Evolutionary conservation across 2,113 vertebrate genomes (phyloP).

Genomic region (Solea solea): DNA sequence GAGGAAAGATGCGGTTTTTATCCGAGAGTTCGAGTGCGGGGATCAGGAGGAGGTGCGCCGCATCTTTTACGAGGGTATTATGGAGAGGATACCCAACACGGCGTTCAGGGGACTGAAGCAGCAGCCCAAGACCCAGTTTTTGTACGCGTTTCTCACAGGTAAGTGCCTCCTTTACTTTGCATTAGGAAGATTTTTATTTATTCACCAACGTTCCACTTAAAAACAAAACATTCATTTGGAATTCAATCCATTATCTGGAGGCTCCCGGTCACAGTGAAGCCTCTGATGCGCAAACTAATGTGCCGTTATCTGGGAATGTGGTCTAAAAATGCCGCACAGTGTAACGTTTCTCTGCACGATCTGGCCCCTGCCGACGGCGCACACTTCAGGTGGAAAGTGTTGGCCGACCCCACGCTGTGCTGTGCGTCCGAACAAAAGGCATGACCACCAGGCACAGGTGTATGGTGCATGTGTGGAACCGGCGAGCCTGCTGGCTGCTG

Average conservation of each 20-base stretch:
- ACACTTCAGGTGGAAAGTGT: slow-evolving; percentile 25
- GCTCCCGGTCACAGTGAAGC: no score
- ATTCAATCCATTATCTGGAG: no score
- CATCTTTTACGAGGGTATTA: slow-evolving; percentile 95
- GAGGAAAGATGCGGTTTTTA: slow-evolving; percentile 83
- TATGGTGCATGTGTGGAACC: slow-evolving; percentile 68
- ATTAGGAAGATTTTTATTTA: not conserved
- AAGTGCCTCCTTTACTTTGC: slow-evolving; percentile 69
- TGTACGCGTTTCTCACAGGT: slow-evolving; percentile 91
- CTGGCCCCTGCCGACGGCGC: not conserved
- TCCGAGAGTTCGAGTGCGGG: slow-evolving; percentile 90
- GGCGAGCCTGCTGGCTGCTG: slow-evolving; percentile 38
- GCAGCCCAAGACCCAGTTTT: slow-evolving; percentile 88
- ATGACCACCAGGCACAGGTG: slow-evolving; percentile 44
- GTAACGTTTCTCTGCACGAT: slow-evolving; percentile 3
- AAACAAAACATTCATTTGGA: no score
- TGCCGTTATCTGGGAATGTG: no score
- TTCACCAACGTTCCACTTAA: no score
- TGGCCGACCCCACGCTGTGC: slow-evolving; percentile 19
- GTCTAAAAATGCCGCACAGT: not conserved
- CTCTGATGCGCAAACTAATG: no score
- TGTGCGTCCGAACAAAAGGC: slow-evolving; percentile 71
- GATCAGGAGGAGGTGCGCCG: slow-evolving; percentile 90
- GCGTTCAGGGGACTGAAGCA: slow-evolving; percentile 91
- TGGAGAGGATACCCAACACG: slow-evolving; percentile 95